Conservation (phyloP, 2,113 vertebrate genomes). For the Microcebus jonahi region DNA sequence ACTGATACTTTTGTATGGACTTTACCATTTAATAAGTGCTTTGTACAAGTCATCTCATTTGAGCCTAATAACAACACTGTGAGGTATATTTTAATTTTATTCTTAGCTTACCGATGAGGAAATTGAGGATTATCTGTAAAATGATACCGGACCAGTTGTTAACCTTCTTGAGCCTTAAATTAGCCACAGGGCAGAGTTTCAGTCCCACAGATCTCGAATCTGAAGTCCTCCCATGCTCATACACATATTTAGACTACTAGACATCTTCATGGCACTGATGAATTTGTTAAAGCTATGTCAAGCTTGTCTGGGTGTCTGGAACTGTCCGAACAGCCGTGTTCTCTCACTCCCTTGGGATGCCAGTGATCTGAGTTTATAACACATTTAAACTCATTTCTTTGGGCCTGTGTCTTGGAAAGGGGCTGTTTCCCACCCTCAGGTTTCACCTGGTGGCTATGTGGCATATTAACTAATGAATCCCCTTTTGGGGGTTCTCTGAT, state of each 20-base stretch:
- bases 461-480: neutral
- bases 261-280: slow-evolving; percentile 54
- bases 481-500: neutral
- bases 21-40: neutral
- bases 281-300: slow-evolving; percentile 57
- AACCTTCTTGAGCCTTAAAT: slow-evolving; percentile 67
- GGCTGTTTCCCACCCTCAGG: neutral
- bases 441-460: neutral
- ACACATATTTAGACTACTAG: slow-evolving; percentile 66
- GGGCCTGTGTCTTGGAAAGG: neutral
- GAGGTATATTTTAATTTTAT: slow-evolving; percentile 50
- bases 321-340: slow-evolving; percentile 29
- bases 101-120: slow-evolving; percentile 70
- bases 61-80: neutral
- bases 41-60: neutral
- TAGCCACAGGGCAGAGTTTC: slow-evolving; percentile 55
- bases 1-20: neutral
- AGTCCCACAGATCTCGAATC: neutral
- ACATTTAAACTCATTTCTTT: neutral
- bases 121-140: slow-evolving; percentile 74
- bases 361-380: neutral
- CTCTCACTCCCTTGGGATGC: neutral
- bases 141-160: slow-evolving; percentile 60
- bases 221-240: slow-evolving; percentile 28
- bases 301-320: slow-evolving; percentile 57